Percentiles rank a stretch among this genome's conserved stretches.
phyloP scores from a whole-genome alignment of 2,113 vertebrate genomes.

The Pachyramphus minor region DNA sequence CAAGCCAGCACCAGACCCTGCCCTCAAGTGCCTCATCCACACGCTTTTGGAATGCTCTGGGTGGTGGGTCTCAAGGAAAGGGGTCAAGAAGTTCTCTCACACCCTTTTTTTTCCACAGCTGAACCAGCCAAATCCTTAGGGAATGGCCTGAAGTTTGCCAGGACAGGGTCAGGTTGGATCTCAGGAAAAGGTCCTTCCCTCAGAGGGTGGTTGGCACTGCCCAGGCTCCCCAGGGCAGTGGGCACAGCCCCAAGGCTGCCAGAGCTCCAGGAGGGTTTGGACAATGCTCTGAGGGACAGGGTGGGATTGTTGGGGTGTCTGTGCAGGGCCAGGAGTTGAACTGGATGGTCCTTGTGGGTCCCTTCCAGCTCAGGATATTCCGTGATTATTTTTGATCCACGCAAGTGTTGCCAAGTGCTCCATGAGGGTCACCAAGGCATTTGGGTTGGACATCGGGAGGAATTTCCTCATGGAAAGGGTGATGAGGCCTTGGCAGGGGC shows the following conservation, averaged over 20 bases:
- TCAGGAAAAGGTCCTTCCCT: background rate
- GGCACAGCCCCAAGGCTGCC: no score
- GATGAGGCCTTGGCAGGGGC: accelerated
- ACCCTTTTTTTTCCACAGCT: background rate
- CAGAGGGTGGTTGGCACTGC: background rate
- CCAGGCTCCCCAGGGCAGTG: no score
- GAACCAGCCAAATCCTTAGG: background rate
- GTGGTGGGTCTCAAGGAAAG: background rate
- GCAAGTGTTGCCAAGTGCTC: background rate
- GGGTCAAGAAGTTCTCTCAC: background rate
- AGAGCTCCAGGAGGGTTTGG: background rate
- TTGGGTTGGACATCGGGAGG: background rate
- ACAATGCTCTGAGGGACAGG: no score
- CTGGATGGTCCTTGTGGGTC: background rate
- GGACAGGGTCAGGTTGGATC: background rate
- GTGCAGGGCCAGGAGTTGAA: background rate
- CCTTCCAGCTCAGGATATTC: background rate
- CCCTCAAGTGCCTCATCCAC: background rate
- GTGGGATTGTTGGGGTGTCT: background rate
- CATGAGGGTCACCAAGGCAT: background rate
- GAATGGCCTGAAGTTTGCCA: background rate
- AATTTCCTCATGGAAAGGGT: background rate
- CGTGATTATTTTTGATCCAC: background rate
- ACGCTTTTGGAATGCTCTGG: background rate
- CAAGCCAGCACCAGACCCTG: background rate